Conservation (phyloP, 2,797 vertebrate genomes). For the Pogonophryne albipinna region DNA sequence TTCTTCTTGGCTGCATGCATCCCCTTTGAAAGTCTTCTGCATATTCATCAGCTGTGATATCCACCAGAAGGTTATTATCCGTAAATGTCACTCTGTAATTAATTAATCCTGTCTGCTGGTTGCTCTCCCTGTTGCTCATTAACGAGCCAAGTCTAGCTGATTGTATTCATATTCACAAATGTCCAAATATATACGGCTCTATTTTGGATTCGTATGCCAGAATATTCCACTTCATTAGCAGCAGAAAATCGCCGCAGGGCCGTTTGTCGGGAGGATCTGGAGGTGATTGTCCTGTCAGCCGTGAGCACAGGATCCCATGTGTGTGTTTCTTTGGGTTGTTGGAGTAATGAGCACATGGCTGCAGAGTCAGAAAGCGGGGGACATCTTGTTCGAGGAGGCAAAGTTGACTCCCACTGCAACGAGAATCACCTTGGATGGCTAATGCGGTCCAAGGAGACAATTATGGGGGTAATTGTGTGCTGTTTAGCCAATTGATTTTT, state of each 20-base stretch:
- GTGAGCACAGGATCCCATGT: conserved; percentile 38
- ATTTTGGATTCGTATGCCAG: conserved; percentile 70
- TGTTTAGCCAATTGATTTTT: conserved; percentile 85
- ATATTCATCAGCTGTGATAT: conserved; percentile 83
- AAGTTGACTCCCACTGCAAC: conserved; percentile 67
- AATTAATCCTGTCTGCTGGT: conserved; percentile 84
- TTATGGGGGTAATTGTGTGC: conserved; percentile 79
- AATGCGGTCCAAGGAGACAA: conserved; percentile 77
- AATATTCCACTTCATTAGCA: conserved; percentile 76
- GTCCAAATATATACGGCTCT: conserved; percentile 69
- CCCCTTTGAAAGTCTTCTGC: conserved; percentile 74
- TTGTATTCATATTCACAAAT: conserved; percentile 81
- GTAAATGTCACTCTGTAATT: conserved; percentile 87
- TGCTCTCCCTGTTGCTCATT: conserved; percentile 78
- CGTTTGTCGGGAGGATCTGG: conserved; percentile 62
- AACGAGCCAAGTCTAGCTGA: conserved; percentile 81
- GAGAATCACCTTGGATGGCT: conserved; percentile 75
- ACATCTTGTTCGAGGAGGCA: conserved; percentile 38
- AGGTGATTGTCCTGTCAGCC: conserved; percentile 46
- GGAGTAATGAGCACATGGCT: conserved; percentile 47
- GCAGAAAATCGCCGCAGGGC: conserved; percentile 65
- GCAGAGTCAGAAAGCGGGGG: conserved; percentile 37
- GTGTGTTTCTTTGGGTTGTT: conserved; percentile 45
- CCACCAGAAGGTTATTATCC: conserved; percentile 86
- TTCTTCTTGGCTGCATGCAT: conserved; percentile 74